Evolutionary conservation across 2,888 invertebrate species (phyloP).

Genomic region (Megalurothrips usitatus): DNA sequence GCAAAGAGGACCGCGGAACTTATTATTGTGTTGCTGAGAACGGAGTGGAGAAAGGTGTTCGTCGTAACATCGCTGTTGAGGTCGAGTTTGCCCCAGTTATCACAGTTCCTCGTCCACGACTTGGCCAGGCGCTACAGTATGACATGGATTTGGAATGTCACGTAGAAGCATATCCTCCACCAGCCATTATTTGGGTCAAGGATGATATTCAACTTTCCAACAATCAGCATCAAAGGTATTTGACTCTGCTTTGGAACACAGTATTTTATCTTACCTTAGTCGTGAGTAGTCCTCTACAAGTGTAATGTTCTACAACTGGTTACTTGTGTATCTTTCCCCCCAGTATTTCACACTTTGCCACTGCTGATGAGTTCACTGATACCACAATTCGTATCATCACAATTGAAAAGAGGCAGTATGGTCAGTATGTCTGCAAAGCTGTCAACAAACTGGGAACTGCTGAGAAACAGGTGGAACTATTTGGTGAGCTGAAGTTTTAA

Average conservation of each 20-base stretch:
- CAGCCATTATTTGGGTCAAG: constrained; percentile 87
- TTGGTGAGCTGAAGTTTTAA: constrained; percentile 56
- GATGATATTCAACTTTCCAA: constrained; percentile 75
- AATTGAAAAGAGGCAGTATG: constrained; percentile 85
- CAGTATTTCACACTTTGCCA: constrained; percentile 84
- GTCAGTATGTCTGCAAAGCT: constrained; percentile 79
- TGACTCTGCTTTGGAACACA: constrained; percentile 19
- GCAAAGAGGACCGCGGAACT: constrained; percentile 86
- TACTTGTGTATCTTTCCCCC: constrained; percentile 34
- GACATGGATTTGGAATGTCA: constrained; percentile 94
- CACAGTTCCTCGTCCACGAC: constrained; percentile 72
- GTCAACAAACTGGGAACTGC: constrained; percentile 80
- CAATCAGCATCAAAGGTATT: constrained; percentile 77
- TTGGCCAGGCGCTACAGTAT: constrained; percentile 85
- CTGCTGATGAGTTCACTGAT: constrained; percentile 87
- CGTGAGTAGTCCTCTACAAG: constrained; percentile 17
- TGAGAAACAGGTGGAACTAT: constrained; percentile 74
- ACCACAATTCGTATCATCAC: constrained; percentile 84
- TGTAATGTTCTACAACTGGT: background rate
- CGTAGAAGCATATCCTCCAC: constrained; percentile 90
- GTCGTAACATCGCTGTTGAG: constrained; percentile 82
- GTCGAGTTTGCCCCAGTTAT: constrained; percentile 87
- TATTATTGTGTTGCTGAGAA: constrained; percentile 92
- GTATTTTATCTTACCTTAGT: background rate
- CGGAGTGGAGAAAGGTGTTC: constrained; percentile 77